A percentile compares a stretch with the other conserved stretches of the same genome.
phyloP scores from a whole-genome alignment of 2,113 vertebrate genomes.

The Athene noctua region DNA sequence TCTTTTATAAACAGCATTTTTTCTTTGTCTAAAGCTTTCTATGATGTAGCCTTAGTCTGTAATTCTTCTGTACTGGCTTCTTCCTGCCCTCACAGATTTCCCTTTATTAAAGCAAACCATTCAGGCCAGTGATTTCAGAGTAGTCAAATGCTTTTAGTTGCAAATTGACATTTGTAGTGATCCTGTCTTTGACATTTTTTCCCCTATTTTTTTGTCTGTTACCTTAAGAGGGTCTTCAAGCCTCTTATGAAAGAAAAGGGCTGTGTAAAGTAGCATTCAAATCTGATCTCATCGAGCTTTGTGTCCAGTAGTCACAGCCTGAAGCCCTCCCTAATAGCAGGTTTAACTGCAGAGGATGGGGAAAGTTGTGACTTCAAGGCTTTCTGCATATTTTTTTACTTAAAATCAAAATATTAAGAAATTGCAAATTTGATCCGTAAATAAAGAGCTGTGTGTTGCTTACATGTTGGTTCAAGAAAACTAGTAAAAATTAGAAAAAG shows the following conservation, averaged over 20 bases:
- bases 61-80: not conserved
- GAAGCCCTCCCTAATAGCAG: not conserved
- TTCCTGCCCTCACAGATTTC: not conserved
- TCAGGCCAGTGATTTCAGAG: not conserved
- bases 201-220: rapidly evolving
- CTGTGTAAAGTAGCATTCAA: not conserved
- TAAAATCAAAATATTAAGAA: not conserved
- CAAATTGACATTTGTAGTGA: not conserved
- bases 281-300: not conserved
- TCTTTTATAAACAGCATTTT: not conserved
- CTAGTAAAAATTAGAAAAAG: not conserved
- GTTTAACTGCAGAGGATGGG: not conserved
- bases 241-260: not conserved
- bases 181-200: not conserved
- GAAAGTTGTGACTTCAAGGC: not conserved
- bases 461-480: not conserved
- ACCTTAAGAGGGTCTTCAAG: not conserved
- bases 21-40: not conserved
- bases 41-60: rapidly evolving
- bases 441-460: not conserved
- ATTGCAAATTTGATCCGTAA: not conserved
- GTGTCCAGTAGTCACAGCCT: not conserved
- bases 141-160: not conserved
- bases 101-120: not conserved
- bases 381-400: not conserved